Evolutionary conservation across 2,888 invertebrate genomes (phyloP).

Genomic region (Strigamia crassipes): DNA sequence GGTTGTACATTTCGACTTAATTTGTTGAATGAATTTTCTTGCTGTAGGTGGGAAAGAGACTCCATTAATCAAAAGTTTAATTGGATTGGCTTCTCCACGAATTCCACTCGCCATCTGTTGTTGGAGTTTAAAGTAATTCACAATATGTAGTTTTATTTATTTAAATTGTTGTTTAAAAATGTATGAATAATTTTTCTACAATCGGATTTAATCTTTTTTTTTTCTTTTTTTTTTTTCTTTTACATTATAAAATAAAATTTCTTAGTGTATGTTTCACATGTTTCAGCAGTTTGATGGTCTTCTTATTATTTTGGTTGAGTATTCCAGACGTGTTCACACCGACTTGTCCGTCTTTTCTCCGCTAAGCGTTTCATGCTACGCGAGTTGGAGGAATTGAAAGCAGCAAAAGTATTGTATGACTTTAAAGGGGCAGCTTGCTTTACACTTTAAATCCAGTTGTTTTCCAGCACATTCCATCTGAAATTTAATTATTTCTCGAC

Average conservation of each 20-base stretch:
- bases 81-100: not conserved
- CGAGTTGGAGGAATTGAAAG: conserved; percentile 14
- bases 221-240: no score
- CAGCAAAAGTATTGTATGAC: not conserved
- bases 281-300: not conserved
- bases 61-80: not conserved
- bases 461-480: no score
- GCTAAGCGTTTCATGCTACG: conserved; percentile 3
- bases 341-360: conserved; percentile 1
- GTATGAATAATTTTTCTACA: no score
- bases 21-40: not conserved
- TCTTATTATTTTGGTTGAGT: not conserved
- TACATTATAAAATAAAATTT: not conserved
- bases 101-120: not conserved
- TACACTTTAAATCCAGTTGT: no score
- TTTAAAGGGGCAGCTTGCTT: no score
- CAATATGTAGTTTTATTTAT: no score
- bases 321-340: not conserved
- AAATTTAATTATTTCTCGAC: no score
- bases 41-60: not conserved
- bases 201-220: no score
- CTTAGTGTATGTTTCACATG: not conserved
- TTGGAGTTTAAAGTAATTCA: not conserved
- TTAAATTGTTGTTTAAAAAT: no score
- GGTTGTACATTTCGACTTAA: not conserved